Base-by-base conservation (phyloP, 2,113 vertebrate genomes). In the Apeltes quadracus region DNA sequence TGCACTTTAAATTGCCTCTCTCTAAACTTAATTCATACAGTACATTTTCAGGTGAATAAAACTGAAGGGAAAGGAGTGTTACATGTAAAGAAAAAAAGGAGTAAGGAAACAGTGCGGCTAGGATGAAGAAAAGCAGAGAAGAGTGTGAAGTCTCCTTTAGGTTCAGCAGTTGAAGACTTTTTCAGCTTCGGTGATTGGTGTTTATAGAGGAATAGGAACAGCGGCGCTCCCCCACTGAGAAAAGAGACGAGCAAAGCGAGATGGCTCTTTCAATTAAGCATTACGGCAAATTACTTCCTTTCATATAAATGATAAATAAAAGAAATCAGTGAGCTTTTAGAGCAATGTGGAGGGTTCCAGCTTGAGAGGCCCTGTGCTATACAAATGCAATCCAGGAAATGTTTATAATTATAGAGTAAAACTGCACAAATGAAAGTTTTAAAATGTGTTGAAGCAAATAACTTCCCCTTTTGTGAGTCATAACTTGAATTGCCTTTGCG, bases 201-300 rank as follows among this genome's bases (percentile, higher is more conserved):
- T 61, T 83, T 86, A 86, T 82, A 57, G 80, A 79, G 72, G 71
- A 83, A 69, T 44, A 74, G 74, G 82, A 87, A 81, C 84, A 84
- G 83, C 69, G 74, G 43, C 61, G 79, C 70, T 67, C 82, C 77
- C 85, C 81, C 54, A 61, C 56, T 11, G 77, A 84, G 87, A 84
- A 82, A 82, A 55, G 85, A 56, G 67, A 79, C 78, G 61, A 69
- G 82, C 71, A 43, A 82, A 61, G 82, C 27, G 25, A 76, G 78
- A 84, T 85, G 38, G 51, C 85, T 87, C 84, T 84, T 84, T 86
- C 73, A 83, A 88, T 88, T 84, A 77, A 55, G 14, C 84, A 86
- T 87, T 88, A 87, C 75, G 65, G 81, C 81, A 89, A 91, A 93
- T 87, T 75, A 85, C 86, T 87, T 92, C 88, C 87, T 78, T 83